Percentiles rank a stretch among this genome's conserved stretches.
Conservation (phyloP, 1,140 invertebrate genomes). For the Bombus cullumanus region DNA sequence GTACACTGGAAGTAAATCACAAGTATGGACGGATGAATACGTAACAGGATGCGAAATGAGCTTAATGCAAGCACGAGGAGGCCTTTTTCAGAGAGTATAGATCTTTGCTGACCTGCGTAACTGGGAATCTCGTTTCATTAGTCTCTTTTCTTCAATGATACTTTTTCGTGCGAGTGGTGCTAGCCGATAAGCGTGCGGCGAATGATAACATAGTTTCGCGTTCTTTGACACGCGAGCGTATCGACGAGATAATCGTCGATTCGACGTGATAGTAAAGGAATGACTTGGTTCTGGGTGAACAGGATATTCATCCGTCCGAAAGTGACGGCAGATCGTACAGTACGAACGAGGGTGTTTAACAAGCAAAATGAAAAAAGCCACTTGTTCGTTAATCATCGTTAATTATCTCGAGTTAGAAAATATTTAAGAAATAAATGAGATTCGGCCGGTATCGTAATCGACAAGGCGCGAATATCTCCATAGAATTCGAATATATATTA, state of each 20-base stretch:
- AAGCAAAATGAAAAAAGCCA: neutral
- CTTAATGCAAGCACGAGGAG: constrained; percentile 53
- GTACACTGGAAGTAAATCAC: constrained; percentile 58
- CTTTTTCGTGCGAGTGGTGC: neutral
- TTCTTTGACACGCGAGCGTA: neutral
- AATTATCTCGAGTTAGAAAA: neutral
- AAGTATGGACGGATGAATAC: constrained; percentile 49
- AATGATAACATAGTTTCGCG: neutral
- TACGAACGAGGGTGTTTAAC: neutral
- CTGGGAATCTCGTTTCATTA: constrained; percentile 66
- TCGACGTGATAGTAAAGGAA: neutral
- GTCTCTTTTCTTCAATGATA: neutral
- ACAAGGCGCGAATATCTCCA: too few relatives aligned
- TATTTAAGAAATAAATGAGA: neutral
- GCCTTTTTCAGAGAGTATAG: constrained; percentile 58
- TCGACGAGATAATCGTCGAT: too few relatives aligned
- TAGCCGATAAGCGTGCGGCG: neutral
- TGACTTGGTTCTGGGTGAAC: neutral
- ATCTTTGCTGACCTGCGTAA: constrained; percentile 74
- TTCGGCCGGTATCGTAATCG: neutral
- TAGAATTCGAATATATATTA: too few relatives aligned
- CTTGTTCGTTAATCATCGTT: neutral
- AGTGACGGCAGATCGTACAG: neutral
- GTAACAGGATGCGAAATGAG: constrained; percentile 52
- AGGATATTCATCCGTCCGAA: constrained; percentile 8